A percentile compares a stretch with the other conserved stretches of the same genome.
These are phyloP conservation scores for Syritta pipiens DNA, from an alignment of 2,888 invertebrate genomes.

Conservation along the genomic window DNA sequence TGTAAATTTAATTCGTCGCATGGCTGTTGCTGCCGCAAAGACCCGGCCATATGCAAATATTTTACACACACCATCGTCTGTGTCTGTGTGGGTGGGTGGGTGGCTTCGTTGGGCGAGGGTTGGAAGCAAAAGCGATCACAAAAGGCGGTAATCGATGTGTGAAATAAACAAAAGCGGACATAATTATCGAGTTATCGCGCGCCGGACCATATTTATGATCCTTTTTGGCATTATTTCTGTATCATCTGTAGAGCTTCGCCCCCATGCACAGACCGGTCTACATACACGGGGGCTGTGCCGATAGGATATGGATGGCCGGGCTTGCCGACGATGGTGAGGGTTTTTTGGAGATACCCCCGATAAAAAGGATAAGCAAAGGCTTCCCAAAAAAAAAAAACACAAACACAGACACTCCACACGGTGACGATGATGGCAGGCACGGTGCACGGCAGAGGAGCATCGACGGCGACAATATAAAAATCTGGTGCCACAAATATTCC, in stretches of 20 bases:
- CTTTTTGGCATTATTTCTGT: slow-evolving; percentile 70
- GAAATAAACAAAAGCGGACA: slow-evolving; percentile 80
- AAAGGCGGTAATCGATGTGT: slow-evolving; percentile 79
- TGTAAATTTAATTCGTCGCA: slow-evolving; percentile 36
- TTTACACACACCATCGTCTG: slow-evolving; percentile 14
- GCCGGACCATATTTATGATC: slow-evolving; percentile 73
- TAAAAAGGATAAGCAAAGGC: slow-evolving; percentile 62
- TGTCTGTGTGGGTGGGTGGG: background rate
- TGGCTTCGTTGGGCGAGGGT: background rate
- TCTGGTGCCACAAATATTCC: slow-evolving; percentile 64
- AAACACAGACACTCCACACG: slow-evolving; percentile 25
- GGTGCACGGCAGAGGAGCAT: slow-evolving; percentile 24
- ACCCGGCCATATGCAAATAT: slow-evolving; percentile 61
- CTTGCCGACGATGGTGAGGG: slow-evolving; percentile 27
- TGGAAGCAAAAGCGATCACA: slow-evolving; percentile 60
- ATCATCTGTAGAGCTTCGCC: slow-evolving; percentile 66
- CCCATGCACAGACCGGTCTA: slow-evolving; percentile 55
- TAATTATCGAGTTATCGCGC: slow-evolving; percentile 80
- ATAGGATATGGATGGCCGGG: slow-evolving; percentile 55
- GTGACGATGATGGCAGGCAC: slow-evolving; percentile 15
- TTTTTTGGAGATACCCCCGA: too few species aligned
- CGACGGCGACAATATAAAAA: slow-evolving; percentile 50
- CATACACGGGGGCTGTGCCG: slow-evolving; percentile 28
- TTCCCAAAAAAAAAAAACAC: slow-evolving; percentile 20
- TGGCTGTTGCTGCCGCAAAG: slow-evolving; percentile 23